Evolutionary conservation across 1,140 invertebrate genomes (phyloP), one percentile per base, ranked within the genome.

Genomic region (Metopolophium dirhodum): DNA sequence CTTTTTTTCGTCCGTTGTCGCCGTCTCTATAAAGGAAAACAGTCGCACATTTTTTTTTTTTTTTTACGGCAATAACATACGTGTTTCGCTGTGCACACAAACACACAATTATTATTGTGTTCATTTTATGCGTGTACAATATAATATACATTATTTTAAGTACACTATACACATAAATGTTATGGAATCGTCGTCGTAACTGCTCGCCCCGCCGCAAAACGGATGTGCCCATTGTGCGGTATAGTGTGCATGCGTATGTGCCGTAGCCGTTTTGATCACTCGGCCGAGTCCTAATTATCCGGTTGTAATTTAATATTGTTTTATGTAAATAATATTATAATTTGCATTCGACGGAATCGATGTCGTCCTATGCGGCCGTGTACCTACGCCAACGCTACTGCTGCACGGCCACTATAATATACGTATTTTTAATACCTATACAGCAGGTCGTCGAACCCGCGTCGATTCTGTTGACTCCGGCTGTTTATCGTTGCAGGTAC

Each of bases 281-380:
- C 89, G 89, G 54, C 89, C 89, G 89, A 90, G 89, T 90, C 89
- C 54, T 90, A 90, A 68, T 90, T 90, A 90, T 90, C 89, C 89
- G 89, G 89, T 90, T 90, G 89, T 90, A 90, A 90, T 90, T 90
- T 90, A 90, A 90, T 90, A 90, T 90, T 57, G 89, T 57, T 90
- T 61, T 90, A 90, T n/a, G 85, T 87, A 87, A 30, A 87, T 37
- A 45, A 87, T 41, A 45, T 54, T 45, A 41, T 41, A 90, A 90
- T 90, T 90, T 90, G 89, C 89, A 90, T 90, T 90, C 22, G 89
- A 45, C 37, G 51, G 37, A 54, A 90, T 90, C 54, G 89, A 90
- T 90, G 89, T 90, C 89, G 35, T 88, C 45, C 86, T 7, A n/a
- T 51, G 49, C 41, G 41, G 51, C 51, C 9, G 7, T 18, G 3